Evolutionary conservation across 2,888 invertebrate genomes (phyloP).

Genomic region (Drosophila falleni): DNA sequence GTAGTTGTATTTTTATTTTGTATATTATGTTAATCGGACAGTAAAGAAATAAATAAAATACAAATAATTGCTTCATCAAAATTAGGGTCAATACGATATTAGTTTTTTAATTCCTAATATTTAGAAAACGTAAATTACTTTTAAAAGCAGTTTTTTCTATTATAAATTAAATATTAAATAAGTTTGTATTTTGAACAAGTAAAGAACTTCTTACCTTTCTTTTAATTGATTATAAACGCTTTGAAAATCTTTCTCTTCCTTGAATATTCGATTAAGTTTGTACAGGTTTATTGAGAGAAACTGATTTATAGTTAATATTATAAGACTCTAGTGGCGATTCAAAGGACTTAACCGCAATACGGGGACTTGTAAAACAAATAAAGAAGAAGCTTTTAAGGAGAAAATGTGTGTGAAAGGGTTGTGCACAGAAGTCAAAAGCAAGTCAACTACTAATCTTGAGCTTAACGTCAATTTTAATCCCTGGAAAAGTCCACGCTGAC

Average conservation of each 20-base stretch:
- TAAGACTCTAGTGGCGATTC: slow-evolving; percentile 30
- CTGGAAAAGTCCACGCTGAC: slow-evolving; percentile 64
- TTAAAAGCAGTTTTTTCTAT: background rate
- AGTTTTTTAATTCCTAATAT: background rate
- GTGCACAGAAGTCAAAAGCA: slow-evolving; percentile 47
- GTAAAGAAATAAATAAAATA: too few relatives aligned
- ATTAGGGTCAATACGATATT: background rate
- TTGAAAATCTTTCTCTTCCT: background rate
- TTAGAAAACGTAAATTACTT: background rate
- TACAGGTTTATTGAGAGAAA: slow-evolving; percentile 30
- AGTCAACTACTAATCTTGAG: slow-evolving; percentile 75
- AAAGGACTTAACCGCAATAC: slow-evolving; percentile 42
- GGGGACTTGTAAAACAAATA: slow-evolving; percentile 19
- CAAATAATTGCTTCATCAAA: too few relatives aligned
- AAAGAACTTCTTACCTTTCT: background rate
- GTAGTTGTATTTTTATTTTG: too few relatives aligned
- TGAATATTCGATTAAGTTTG: slow-evolving; percentile 6
- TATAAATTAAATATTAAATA: background rate
- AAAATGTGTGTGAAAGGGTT: slow-evolving; percentile 16
- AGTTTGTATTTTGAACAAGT: background rate
- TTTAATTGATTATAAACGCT: background rate
- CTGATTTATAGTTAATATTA: slow-evolving; percentile 38
- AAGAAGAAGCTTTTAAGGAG: slow-evolving; percentile 5
- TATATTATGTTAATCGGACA: too few relatives aligned
- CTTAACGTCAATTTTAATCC: slow-evolving; percentile 75